Base-by-base conservation (phyloP, 2,113 vertebrate genomes). In the Aptenodytes patagonicus region DNA sequence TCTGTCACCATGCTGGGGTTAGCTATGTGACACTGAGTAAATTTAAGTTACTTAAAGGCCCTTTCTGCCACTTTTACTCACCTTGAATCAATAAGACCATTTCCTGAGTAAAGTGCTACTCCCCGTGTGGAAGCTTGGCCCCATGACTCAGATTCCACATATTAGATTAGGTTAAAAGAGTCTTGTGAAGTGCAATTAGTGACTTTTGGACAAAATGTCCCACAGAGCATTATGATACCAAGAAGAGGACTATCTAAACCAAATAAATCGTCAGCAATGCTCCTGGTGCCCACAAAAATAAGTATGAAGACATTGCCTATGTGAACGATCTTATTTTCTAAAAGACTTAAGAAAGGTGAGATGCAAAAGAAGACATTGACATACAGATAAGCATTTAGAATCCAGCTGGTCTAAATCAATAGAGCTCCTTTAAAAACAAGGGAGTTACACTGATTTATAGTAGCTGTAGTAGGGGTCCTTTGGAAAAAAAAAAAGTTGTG, bases 71-170 rank as follows among this genome's bases (percentile, higher is more conserved):
- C 92, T 86, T 94, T 83, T 64, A 46, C 88, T 94, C 92, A 95
- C 93, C 95, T 93, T 94, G 95, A 97, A 90, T 60, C 95, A 93
- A 83, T 93, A 90, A 96, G 64, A 71, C 72, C 75, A 75, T 93
- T 97, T 97, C 94, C 96, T 94, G 94, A 93, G 92, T 78, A 84
- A 94, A 94, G 86, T 94, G 95, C 96, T 95, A 68, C 88, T 97
- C 95, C 88, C 88, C 4, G 1, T 44, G 92, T 84, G 96, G 71
- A 86, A n/a, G 79, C 64, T n/a, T 21, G 34, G 92, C 93, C 90
- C 55, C 47, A 2, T 17, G 76, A 40, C 94, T 94, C 66, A 2
- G 92, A 95, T 92, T 84, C 92, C 92, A 78, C 71, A 32, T 71
- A 62, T 60, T 81, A 95, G 90, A 94, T 94, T 92, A 97, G 68